A percentile compares a stretch with the other conserved stretches of the same genome.
phyloP scores from a whole-genome alignment of 1,140 invertebrate genomes.

The Ceratitis capitata region DNA sequence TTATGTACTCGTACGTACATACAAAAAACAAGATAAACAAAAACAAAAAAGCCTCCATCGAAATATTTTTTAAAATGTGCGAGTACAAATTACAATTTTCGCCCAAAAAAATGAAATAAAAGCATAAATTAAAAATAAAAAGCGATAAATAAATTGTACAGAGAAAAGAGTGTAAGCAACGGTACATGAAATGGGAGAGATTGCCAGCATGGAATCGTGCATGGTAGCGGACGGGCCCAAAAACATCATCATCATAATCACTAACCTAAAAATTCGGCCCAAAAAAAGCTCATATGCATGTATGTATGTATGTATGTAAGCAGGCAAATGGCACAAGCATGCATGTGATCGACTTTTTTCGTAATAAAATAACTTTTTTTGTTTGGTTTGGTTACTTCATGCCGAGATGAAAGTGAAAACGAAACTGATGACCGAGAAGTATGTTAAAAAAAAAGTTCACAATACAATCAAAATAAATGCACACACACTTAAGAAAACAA shows the following conservation, averaged over 20 bases:
- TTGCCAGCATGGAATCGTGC: not conserved
- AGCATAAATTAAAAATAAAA: not conserved
- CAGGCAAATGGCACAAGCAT: not conserved
- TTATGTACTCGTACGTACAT: too few relatives aligned
- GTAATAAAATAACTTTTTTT: not conserved
- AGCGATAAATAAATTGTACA: not conserved
- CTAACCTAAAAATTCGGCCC: not conserved
- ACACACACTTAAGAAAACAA: not conserved
- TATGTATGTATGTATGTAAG: not conserved
- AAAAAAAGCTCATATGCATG: not conserved
- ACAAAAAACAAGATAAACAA: not conserved
- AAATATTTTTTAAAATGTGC: not conserved
- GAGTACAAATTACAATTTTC: too few relatives aligned
- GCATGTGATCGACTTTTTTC: not conserved
- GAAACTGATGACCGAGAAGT: not conserved
- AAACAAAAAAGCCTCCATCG: not conserved
- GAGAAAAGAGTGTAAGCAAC: not conserved
- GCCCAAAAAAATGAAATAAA: too few relatives aligned
- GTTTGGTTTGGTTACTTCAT: not conserved
- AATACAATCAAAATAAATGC: not conserved
- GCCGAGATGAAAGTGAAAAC: not conserved
- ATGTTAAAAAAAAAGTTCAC: not conserved
- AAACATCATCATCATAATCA: not conserved
- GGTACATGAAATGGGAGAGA: not conserved
- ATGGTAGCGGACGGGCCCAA: not conserved